Percentiles rank a stretch among this genome's conserved stretches.
Conservation (phyloP, 2,888 invertebrate genomes). For the Volucella inanis region DNA sequence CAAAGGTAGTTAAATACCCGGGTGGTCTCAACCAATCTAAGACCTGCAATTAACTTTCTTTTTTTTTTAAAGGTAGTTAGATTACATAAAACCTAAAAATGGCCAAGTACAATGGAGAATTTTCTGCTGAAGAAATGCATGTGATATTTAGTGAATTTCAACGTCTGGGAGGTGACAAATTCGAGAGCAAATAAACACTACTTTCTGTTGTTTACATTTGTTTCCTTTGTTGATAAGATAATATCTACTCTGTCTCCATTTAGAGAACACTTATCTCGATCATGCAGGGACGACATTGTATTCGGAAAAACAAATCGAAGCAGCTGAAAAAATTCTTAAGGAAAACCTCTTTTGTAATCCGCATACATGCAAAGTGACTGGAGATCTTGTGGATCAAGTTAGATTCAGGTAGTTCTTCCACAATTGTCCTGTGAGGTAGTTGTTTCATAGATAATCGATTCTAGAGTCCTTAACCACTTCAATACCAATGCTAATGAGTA, state of each 20-base stretch:
- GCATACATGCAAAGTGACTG: slow-evolving; percentile 92
- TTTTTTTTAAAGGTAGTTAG: background rate
- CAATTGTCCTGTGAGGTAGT: background rate
- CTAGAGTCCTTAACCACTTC: slow-evolving; percentile 92
- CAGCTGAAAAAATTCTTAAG: slow-evolving; percentile 86
- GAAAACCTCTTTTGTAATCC: slow-evolving; percentile 94
- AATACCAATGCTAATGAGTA: slow-evolving; percentile 92
- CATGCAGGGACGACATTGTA: slow-evolving; percentile 94
- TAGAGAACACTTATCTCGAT: slow-evolving; percentile 92
- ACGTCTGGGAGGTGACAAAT: slow-evolving; percentile 76
- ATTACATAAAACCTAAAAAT: slow-evolving; percentile 13
- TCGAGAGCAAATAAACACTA: background rate
- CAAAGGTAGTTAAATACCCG: background rate
- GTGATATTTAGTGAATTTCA: slow-evolving; percentile 78
- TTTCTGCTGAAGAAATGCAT: slow-evolving; percentile 75
- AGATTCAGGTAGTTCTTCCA: slow-evolving; percentile 86
- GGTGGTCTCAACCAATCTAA: background rate
- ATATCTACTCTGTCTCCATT: slow-evolving; percentile 2
- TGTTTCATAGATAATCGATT: background rate
- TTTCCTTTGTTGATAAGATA: slow-evolving; percentile 26
- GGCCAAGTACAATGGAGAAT: slow-evolving; percentile 74
- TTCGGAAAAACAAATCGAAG: slow-evolving; percentile 88
- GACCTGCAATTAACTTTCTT: background rate
- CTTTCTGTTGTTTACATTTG: background rate
- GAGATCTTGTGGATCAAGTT: slow-evolving; percentile 92